Base-by-base conservation (phyloP, 2,888 invertebrate genomes). In the Amphiduros pacificus region DNA sequence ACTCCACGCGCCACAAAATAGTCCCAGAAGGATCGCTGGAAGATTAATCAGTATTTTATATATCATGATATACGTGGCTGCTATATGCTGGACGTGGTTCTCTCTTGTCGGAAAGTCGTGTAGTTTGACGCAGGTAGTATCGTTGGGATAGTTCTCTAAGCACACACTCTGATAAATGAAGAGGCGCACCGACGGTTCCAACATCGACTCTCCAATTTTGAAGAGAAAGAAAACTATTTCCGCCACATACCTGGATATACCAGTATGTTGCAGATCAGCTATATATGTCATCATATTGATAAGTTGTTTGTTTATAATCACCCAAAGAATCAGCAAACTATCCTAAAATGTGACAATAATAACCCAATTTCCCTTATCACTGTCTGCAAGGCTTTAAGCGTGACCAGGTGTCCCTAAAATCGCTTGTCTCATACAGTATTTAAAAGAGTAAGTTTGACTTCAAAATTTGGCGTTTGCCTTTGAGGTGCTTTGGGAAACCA, bases 1-100 rank as follows among this genome's bases (percentile, higher is more conserved):
- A 58, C 81, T 81, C 77, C 81, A 82, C 5, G 80, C 79, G 3
- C 81, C 81, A 57, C 81, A 82, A 65, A 81, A 77, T 24, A 82
- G 68, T 22, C 79, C 77, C 3, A 82, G 73, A 36, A 80, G 57
- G 26, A 81, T 71, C 20, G 80, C 81, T 0, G 82, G 82, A 17
- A 80, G 58, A 66, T 80, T 81, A n/a, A 80, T 72, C 32, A 81
- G 66, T 22, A 81, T 68, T 51, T 79, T 70, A 69, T 80, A 77
- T 32, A 73, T 71, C 62, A 81, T 76, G 49, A 82, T 64, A 61
- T 79, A 79, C 11, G 61, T 68, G 6, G 78, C 79, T 0, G 79
- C 73, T 32, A 68, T 55, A 41, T 61, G 65, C 60, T 80, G 80
- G 0, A 79, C 70, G 5, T 67, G 63, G 40, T 73, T 67, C 64